phyloP scores from a whole-genome alignment of 2,888 invertebrate genomes.

The Hydropsyche betteni region DNA sequence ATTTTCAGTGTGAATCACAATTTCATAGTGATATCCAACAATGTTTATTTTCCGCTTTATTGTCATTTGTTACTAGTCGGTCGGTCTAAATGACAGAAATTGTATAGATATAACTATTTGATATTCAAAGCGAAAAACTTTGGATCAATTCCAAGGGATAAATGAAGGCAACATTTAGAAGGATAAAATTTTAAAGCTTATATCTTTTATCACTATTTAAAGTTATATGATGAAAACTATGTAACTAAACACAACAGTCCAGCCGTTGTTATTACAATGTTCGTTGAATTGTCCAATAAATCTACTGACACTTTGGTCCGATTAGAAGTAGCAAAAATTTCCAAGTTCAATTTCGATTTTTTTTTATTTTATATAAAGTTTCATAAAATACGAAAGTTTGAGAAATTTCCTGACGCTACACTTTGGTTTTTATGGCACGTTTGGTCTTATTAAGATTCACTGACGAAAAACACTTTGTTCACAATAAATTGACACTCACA shows the following conservation, averaged over 20 bases:
- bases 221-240: not conserved
- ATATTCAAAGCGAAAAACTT: slow-evolving; percentile 43
- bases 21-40: slow-evolving; percentile 19
- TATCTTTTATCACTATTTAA: slow-evolving; percentile 30
- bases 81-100: slow-evolving; percentile 11
- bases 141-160: slow-evolving; percentile 44
- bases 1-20: slow-evolving; percentile 1
- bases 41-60: slow-evolving; percentile 27
- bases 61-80: slow-evolving; percentile 21
- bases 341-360: not conserved
- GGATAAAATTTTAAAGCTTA: slow-evolving; percentile 48
- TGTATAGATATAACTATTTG: slow-evolving; percentile 25
- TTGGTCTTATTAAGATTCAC: not conserved
- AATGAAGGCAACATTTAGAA: slow-evolving; percentile 48
- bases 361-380: not conserved
- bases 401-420: not conserved
- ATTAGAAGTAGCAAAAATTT: not conserved
- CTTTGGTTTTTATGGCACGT: slow-evolving; percentile 25
- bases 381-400: slow-evolving; percentile 6
- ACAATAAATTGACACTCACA: slow-evolving; percentile 6
- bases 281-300: not conserved
- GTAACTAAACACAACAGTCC: slow-evolving; percentile 23
- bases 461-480: not conserved
- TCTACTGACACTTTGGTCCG: not conserved
- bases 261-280: slow-evolving; percentile 17